Evolutionary conservation across 2,888 invertebrate genomes (phyloP), one percentile per base, ranked within the genome.

Genomic region (Tetragonula carbonaria): DNA sequence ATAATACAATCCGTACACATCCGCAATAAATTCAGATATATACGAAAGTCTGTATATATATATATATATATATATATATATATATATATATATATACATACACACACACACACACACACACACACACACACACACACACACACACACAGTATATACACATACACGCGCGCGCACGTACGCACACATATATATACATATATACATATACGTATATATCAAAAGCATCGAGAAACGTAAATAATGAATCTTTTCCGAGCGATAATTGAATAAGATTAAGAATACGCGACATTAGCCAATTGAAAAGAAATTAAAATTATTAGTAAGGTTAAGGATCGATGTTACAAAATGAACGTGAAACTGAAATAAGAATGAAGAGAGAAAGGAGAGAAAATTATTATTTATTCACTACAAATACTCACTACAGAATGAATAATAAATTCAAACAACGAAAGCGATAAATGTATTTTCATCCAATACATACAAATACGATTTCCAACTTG

Each of bases 391-490:
- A 16, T 23, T 33, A 74, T 59, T 67, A 57, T 45, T 80, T 86
- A 84, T 66, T 45, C 53, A 11, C 16, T 45, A 74, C 62, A 78
- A 74, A 66, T 77, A 83, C 83, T 80, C 63, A 83, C 79, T 65
- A 53, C 63, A 63, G 68, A 73, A 59, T 74, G 70, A 70, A 63
- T 62, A 77, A 82, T 68, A 77, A 82, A 78, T 79, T 75, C 65
- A 70, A 81, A 82, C 74, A 71, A 59, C 55, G 63, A 65, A 74
- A 85, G 65, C 14, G 50, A 72, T 59, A 81, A 75, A 77, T 68
- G 74, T 75, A 78, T 85, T 81, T 83, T 75, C 73, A 83, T 62
- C 73, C 79, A 63, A 65, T 82, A 82, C 75, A 55, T 73, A 80
- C 65, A 84, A 82, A 82, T 66, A 79, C 70, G 75, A 79, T 76